phyloP scores from a whole-genome alignment of 2,797 vertebrate genomes.

The Thalassophryne amazonica region DNA sequence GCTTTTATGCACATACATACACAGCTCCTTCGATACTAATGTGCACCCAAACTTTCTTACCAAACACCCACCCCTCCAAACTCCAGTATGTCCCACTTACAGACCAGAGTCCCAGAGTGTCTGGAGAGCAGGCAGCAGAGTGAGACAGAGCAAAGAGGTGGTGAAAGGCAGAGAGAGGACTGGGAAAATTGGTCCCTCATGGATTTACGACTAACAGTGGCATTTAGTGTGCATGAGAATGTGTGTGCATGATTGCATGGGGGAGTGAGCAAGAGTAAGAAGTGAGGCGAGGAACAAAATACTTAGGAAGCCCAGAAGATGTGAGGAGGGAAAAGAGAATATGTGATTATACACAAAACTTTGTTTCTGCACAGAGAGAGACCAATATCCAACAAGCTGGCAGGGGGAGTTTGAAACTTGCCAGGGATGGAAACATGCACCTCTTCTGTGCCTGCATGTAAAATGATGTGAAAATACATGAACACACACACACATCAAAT shows the following conservation, averaged over 20 bases:
- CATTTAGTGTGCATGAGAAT: slow-evolving; percentile 19
- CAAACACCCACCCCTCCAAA: slow-evolving; percentile 11
- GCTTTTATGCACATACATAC: slow-evolving; percentile 5
- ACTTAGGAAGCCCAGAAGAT: slow-evolving; percentile 22
- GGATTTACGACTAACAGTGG: slow-evolving; percentile 55
- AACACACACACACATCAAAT: slow-evolving; percentile 24
- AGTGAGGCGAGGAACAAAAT: slow-evolving; percentile 18
- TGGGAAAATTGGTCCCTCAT: slow-evolving; percentile 76
- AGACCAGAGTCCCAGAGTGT: slow-evolving; percentile 46
- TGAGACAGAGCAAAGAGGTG: slow-evolving; percentile 57
- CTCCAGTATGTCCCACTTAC: slow-evolving; percentile 52
- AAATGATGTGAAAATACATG: slow-evolving; percentile 7
- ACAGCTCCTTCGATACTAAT: slow-evolving; percentile 12
- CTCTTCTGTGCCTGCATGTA: slow-evolving; percentile 9
- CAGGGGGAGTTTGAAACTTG: slow-evolving; percentile 19
- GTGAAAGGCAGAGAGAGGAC: slow-evolving; percentile 38
- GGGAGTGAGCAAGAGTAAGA: background rate
- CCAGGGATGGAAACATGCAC: slow-evolving; percentile 29
- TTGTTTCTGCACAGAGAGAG: slow-evolving; percentile 28
- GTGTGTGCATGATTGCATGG: background rate
- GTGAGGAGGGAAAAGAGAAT: slow-evolving; percentile 42
- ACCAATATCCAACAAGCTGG: slow-evolving; percentile 20
- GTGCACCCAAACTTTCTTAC: slow-evolving; percentile 26
- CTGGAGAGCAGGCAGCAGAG: slow-evolving; percentile 59
- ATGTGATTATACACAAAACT: slow-evolving; percentile 48